Evolutionary conservation across 2,797 vertebrate species (phyloP), one percentile per base, ranked within the genome.

Genomic region (Potorous gilbertii): DNA sequence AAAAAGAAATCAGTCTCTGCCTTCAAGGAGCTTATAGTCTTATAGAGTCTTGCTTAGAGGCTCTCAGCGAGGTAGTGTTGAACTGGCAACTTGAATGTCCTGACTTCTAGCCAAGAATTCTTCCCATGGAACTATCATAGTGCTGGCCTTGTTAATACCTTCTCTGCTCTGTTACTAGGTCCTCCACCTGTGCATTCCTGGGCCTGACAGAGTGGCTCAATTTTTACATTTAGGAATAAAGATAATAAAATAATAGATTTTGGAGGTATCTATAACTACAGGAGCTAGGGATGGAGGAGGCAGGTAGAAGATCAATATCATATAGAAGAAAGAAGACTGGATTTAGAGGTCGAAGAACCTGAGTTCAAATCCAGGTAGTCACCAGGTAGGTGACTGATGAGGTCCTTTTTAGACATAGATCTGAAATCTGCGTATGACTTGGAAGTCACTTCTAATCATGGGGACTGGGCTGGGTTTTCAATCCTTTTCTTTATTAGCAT

Each of bases 171-270:
- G n/a, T 81, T 81, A 46, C 5, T 46, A 21, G 6, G 18, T 24
- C 66, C 66, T 46, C 66, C n/a, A n/a, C 66, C 18, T 81, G n/a
- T 46, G n/a, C 1, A 2, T 8, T 81, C n/a, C 18, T 46, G n/a
- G 29, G 50, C 34, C 40, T 66, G 54, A 12, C n/a, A 54, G 50
- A 62, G 55, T 59, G 56, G 46, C 54, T 31, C 56, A n/a, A 55
- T 46, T 24, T 90, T 54, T 62, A 28, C 27, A 31, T 55, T 66
- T 94, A 46, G 18, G 13, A 16, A 92, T 46, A 62, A 93, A 91
- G 91, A 94, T 89, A 92, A n/a, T 55, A 12, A 28, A 24, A 31
- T 56, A 54, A 57, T 55, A 66, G 91, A 81, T 91, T 56, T 94
- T 81, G 90, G 94, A 92, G 29, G 54, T 10, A 1, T 29, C 93